phyloP scores from a whole-genome alignment of 2,888 invertebrate species.

The Shargacucullia verbasci region DNA sequence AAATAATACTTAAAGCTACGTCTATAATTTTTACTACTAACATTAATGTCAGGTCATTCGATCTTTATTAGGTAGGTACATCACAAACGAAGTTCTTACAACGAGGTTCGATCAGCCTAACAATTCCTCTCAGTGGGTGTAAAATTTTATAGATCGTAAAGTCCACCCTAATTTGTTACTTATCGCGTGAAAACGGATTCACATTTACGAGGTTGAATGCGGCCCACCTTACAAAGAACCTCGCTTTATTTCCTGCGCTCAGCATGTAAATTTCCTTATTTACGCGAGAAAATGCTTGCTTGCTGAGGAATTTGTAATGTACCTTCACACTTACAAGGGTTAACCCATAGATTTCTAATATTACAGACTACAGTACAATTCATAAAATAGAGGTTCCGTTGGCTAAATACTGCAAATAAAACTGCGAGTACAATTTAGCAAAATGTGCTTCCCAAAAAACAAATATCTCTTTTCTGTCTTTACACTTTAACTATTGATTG shows the following conservation, averaged over 20 bases:
- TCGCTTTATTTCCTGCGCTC: slow-evolving; percentile 9
- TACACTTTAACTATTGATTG: too few relatives aligned
- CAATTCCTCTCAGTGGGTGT: slow-evolving; percentile 49
- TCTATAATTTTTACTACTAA: slow-evolving; percentile 27
- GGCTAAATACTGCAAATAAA: too few relatives aligned
- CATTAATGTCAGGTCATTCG: slow-evolving; percentile 21
- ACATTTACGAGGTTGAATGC: slow-evolving; percentile 34
- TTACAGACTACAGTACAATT: too few relatives aligned
- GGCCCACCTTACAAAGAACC: slow-evolving; percentile 19
- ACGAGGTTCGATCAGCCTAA: slow-evolving; percentile 32
- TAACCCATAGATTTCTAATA: too few relatives aligned
- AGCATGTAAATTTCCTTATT: neutral
- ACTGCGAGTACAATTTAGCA: too few relatives aligned
- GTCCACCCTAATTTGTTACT: slow-evolving; percentile 60
- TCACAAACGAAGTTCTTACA: slow-evolving; percentile 21
- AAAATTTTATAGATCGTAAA: slow-evolving; percentile 67
- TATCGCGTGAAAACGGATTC: slow-evolving; percentile 58
- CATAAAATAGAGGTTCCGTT: too few relatives aligned
- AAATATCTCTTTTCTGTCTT: too few relatives aligned
- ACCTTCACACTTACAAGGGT: too few relatives aligned
- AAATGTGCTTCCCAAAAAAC: too few relatives aligned
- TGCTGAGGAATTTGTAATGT: neutral
- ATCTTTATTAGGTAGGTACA: slow-evolving; percentile 39
- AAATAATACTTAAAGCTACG: slow-evolving; percentile 24
- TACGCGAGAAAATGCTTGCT: neutral